A percentile compares a stretch with the other conserved stretches of the same genome.
phyloP scores from a whole-genome alignment of 2,113 vertebrate species.

The Melierax canorus region DNA sequence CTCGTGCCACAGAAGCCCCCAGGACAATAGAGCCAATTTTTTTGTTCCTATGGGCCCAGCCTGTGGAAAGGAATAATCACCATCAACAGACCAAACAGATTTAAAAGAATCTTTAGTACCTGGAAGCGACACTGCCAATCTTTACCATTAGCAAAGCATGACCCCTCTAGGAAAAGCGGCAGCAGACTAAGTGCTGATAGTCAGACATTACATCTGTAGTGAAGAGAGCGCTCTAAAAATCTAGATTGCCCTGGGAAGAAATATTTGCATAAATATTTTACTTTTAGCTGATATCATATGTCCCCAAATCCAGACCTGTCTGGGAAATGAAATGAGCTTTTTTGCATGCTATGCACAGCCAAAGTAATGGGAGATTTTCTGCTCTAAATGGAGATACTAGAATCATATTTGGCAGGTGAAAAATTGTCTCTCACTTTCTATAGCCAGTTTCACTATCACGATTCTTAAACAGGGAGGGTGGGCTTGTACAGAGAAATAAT shows the following conservation, averaged over 20 bases:
- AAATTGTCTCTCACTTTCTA: neutral
- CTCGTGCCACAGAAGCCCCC: neutral
- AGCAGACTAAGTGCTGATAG: neutral
- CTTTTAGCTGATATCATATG: neutral
- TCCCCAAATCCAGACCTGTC: neutral
- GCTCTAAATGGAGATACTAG: neutral
- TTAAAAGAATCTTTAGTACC: neutral
- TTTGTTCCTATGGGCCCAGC: neutral
- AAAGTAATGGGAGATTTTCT: neutral
- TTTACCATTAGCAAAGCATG: neutral
- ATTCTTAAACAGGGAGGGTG: neutral
- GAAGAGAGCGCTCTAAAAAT: neutral
- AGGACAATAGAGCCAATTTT: neutral
- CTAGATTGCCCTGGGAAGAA: neutral
- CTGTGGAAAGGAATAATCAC: neutral
- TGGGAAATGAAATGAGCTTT: neutral
- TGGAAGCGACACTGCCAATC: neutral
- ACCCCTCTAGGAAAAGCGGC: neutral
- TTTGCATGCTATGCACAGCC: neutral
- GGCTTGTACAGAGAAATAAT: neutral
- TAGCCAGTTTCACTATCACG: neutral
- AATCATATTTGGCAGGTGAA: neutral
- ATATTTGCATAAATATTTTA: constrained; percentile 38
- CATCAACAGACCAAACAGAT: neutral
- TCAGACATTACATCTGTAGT: neutral